phyloP scores from a whole-genome alignment of 2,797 vertebrate genomes.

The Acomys russatus region DNA sequence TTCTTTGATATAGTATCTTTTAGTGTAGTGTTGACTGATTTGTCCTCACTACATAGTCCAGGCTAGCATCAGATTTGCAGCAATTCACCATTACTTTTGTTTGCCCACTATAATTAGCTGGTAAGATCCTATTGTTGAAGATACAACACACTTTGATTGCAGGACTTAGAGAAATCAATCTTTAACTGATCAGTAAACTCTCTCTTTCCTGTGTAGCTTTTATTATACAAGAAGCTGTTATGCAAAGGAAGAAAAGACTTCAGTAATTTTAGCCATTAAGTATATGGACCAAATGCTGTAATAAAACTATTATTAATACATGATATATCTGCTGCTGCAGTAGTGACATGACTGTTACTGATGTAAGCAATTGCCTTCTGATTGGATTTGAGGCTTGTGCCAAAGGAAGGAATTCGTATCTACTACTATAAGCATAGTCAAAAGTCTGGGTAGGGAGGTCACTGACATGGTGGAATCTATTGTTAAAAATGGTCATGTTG shows the following conservation, averaged over 20 bases:
- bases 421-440: neutral
- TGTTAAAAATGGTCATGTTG: too few relatives aligned
- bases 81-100: neutral
- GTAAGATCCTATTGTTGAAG: neutral
- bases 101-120: neutral
- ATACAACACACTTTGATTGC: neutral
- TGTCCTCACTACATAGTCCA: neutral
- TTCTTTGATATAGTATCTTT: neutral
- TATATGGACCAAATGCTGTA: neutral
- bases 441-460: neutral
- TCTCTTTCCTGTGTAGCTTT: neutral
- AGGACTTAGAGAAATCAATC: neutral
- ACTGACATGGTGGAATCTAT: neutral
- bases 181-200: neutral
- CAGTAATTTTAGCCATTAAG: neutral
- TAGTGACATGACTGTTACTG: neutral
- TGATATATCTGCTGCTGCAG: neutral
- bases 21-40: neutral
- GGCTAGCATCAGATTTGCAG: neutral
- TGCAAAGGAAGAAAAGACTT: neutral
- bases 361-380: neutral
- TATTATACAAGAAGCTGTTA: neutral
- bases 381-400: neutral
- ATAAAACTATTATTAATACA: neutral
- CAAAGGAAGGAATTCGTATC: neutral